Evolutionary conservation across 1,140 invertebrate genomes (phyloP), one percentile per base, ranked within the genome.

Genomic region (Homalodisca vitripennis): DNA sequence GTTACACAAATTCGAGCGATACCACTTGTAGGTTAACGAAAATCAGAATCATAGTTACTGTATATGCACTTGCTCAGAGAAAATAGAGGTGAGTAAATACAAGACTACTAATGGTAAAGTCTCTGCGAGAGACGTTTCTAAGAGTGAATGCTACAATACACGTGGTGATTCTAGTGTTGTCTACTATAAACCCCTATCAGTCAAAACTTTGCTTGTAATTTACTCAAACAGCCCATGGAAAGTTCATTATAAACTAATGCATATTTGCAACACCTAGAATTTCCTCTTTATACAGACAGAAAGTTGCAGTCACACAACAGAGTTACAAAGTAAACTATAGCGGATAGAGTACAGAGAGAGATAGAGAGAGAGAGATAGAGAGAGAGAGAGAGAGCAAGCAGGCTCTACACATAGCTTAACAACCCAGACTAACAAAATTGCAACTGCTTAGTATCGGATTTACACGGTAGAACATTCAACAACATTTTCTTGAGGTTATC

Each of bases 171-270:
- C 72, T 73, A 70, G 55, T 68, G 67, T 72, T 66, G 30, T 71
- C 69, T 60, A 62, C 67, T 70, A 70, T 68, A 71, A 71, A 71
- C 57, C 68, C 71, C 72, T 70, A 73, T 73, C 72, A 71, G 72
- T 73, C 72, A 30, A 71, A 71, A 73, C 73, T 74, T 72, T 68
- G 34, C 51, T 73, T 68, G 65, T 55, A 69, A 73, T 65, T 70
- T 66, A 66, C 64, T 70, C 31, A 70, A 76, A 75, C 75, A 76
- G 70, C 71, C 74, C 75, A 74, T 75, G 72, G 70, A 74, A 74
- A 74, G 60, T 72, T 74, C 41, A 66, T 68, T 47, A 68, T 60
- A 57, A 62, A 68, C 51, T 57, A 60, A 55, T 60, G 51, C 67
- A 67, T 67, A 67, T 67, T 57, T 67, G 48, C 53, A 32, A 68